These are phyloP conservation scores for Stenurella melanura DNA, from an alignment of 2,888 invertebrate species.

Conservation along the genomic window DNA sequence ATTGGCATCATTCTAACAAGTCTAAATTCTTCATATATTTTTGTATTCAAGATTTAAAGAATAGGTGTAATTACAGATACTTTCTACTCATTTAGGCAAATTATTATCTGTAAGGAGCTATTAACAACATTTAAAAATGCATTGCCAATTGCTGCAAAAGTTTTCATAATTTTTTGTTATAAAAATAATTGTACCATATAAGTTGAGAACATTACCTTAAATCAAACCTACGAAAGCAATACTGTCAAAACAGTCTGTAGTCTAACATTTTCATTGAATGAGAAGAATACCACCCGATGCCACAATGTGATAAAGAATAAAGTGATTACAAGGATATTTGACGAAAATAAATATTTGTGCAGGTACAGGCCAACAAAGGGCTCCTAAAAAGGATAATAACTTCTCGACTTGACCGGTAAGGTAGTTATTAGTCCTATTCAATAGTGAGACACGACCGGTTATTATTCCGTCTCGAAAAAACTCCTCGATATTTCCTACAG, in stretches of 20 bases:
- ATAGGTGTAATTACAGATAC: no score
- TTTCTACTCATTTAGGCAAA: no score
- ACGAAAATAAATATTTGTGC: conserved; percentile 34
- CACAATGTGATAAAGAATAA: conserved; percentile 21
- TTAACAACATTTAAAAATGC: no score
- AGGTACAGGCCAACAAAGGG: conserved; percentile 25
- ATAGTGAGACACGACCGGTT: conserved; percentile 62
- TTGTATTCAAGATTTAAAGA: no score
- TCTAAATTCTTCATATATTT: no score
- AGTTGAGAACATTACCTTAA: no score
- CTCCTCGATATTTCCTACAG: conserved; percentile 23
- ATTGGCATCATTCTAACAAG: no score
- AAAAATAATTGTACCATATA: no score
- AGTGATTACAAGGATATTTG: conserved; percentile 30
- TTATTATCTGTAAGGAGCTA: no score
- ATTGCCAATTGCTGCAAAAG: no score
- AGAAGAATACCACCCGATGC: conserved; percentile 22
- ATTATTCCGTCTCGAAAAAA: conserved; percentile 56
- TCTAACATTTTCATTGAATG: conserved; percentile 13
- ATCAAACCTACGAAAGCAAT: background rate
- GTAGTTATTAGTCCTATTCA: conserved; percentile 65
- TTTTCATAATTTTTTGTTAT: no score
- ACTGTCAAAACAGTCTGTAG: conserved; percentile 6
- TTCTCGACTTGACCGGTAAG: conserved; percentile 44
- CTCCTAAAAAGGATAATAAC: conserved; percentile 19